A percentile compares a stretch with the other conserved stretches of the same genome.
These are phyloP conservation scores for Pyrocephalus nanus DNA, from an alignment of 2,797 vertebrate species.

Conservation along the genomic window DNA sequence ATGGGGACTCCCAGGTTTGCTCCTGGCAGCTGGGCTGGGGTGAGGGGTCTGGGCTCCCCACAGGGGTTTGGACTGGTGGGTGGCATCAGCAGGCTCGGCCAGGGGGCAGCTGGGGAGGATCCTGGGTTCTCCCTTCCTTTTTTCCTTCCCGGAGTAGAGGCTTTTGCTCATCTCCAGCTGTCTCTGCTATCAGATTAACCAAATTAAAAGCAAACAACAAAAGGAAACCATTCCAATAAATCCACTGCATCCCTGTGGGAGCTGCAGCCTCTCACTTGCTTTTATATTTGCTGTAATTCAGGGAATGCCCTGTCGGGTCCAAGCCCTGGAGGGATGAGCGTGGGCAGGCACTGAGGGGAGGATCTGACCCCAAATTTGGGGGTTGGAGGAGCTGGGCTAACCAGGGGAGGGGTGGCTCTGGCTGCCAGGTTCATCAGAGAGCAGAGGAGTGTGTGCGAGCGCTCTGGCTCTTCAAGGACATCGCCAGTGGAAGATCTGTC, in stretches of 20 bases:
- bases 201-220: not conserved
- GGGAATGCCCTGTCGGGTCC: fast-evolving
- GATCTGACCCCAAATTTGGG: fast-evolving
- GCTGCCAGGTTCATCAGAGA: conserved; percentile 74
- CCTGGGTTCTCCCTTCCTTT: not conserved
- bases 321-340: fast-evolving
- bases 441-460: conserved; percentile 68
- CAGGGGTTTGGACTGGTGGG: not conserved
- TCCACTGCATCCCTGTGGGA: fast-evolving
- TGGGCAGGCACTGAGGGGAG: not conserved
- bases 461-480: conserved; percentile 63
- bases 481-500: not conserved
- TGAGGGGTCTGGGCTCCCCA: not conserved
- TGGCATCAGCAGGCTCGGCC: fast-evolving
- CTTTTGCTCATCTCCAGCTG: not conserved
- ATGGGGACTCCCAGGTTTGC: not conserved
- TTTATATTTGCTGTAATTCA: fast-evolving
- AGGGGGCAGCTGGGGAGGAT: not conserved
- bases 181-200: not conserved
- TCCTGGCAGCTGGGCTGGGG: not conserved
- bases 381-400: not conserved
- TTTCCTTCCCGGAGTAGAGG: not conserved
- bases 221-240: not conserved
- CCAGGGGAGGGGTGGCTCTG: not conserved
- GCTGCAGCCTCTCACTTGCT: not conserved